phyloP scores from a whole-genome alignment of 2,113 vertebrate genomes.

The Lynx canadensis region DNA sequence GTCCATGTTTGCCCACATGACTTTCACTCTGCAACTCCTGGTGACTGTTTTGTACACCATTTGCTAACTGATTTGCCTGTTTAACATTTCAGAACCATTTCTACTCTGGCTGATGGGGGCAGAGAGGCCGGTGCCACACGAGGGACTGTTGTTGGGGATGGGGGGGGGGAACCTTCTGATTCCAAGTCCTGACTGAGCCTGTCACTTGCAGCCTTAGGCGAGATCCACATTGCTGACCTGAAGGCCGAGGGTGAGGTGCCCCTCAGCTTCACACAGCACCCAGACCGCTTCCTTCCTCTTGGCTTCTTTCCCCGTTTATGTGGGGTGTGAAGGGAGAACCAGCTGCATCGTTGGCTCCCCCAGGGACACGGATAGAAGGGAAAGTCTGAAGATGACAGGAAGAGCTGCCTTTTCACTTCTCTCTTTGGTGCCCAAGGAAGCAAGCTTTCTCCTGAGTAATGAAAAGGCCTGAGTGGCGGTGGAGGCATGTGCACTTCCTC shows the following conservation, averaged over 20 bases:
- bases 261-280: neutral
- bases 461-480: neutral
- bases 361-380: neutral
- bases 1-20: neutral
- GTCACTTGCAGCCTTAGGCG: neutral
- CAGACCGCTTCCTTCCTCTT: constrained; percentile 25
- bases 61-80: neutral
- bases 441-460: neutral
- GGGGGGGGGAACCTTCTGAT: no score
- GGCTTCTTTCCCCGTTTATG: neutral
- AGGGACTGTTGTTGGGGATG: neutral
- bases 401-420: constrained; percentile 35
- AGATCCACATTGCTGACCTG: neutral
- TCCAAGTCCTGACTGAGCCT: no score
- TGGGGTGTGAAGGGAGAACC: neutral
- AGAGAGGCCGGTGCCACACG: neutral
- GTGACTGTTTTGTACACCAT: fast-evolving
- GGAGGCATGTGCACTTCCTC: fast-evolving
- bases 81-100: neutral
- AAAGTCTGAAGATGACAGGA: neutral
- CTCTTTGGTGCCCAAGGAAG: neutral
- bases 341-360: neutral
- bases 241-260: no score
- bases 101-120: neutral
- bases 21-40: neutral